Base-by-base conservation (phyloP, 2,888 invertebrate genomes). In the Caenorhabditis auriculariae region DNA sequence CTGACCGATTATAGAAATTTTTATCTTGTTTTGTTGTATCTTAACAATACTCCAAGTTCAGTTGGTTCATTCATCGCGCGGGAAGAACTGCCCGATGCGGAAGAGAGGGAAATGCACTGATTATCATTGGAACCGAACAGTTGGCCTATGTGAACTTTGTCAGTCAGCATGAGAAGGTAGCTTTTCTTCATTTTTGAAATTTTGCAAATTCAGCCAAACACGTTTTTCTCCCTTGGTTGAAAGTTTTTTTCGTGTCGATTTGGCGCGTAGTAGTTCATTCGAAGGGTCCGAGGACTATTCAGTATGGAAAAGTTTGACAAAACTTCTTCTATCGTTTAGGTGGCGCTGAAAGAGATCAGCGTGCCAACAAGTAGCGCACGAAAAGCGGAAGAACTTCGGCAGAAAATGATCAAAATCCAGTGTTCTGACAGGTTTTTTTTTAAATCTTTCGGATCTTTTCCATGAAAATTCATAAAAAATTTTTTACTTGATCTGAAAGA, bases 21-120 rank as follows among this genome's bases (percentile, higher is more conserved):
- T n/a, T n/a, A n/a, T n/a, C n/a, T n/a, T n/a, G n/a, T n/a, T n/a
- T n/a, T n/a, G n/a, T n/a, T n/a, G n/a, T n/a, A n/a, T n/a, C n/a
- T n/a, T n/a, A n/a, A n/a, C n/a, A n/a, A n/a, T n/a, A n/a, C n/a
- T n/a, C n/a, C n/a, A n/a, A n/a, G n/a, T n/a, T n/a, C 43, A 79
- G 77, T 48, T 75, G 79, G 54, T 93, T 96, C 83, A 93, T 99
- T 0, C 98, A 98, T 84, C 88, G 98, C 54, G 88, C 91, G 77
- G 98, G 98, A 0, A 87, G 98, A 68, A 91, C 96, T 15, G 98
- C 93, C 0, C 87, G 98, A 15, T 91, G 90, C 74, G 95, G 94
- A 0, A 88, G 89, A 24, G 84, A 87, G 27, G 98, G 98, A 0
- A 89, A 88, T 75, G 90, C 95, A 0, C 82, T 99, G 23, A 86